Evolutionary conservation across 2,888 invertebrate genomes (phyloP).

Genomic region (Selenia dentaria): DNA sequence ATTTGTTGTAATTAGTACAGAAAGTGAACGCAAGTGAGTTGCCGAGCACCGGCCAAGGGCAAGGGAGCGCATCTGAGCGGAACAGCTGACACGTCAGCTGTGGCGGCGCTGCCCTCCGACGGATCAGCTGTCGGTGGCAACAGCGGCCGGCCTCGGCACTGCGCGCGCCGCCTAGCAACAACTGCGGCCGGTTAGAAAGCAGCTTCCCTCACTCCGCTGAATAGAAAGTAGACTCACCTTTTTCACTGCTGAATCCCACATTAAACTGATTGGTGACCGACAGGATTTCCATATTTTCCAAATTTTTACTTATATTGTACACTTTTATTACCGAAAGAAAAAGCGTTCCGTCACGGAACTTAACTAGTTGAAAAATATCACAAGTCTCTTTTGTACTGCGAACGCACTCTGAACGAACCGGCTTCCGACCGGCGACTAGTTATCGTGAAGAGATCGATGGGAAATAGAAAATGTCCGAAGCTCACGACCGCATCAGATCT

Average conservation of each 20-base stretch:
- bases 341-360: constrained; percentile 78
- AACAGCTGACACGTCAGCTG: constrained; percentile 65
- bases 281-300: constrained; percentile 91
- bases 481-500: constrained; percentile 81
- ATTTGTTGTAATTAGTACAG: background rate
- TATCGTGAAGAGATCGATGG: constrained; percentile 76
- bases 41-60: constrained; percentile 44
- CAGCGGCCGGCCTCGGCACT: constrained; percentile 20
- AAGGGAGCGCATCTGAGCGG: constrained; percentile 55
- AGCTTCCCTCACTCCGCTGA: constrained; percentile 60
- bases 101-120: background rate
- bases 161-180: constrained; percentile 81
- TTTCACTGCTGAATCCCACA: constrained; percentile 90
- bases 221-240: constrained; percentile 87
- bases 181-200: constrained; percentile 73
- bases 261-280: constrained; percentile 90
- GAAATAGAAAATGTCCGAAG: constrained; percentile 69
- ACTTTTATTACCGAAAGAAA: constrained; percentile 76
- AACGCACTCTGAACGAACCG: constrained; percentile 74
- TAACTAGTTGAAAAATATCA: constrained; percentile 82
- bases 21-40: constrained; percentile 28
- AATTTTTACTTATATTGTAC: constrained; percentile 84
- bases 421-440: constrained; percentile 72
- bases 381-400: constrained; percentile 83
- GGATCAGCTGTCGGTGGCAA: constrained; percentile 16